Base-by-base conservation (phyloP, 2,888 invertebrate species). In the Saturnia japonica region DNA sequence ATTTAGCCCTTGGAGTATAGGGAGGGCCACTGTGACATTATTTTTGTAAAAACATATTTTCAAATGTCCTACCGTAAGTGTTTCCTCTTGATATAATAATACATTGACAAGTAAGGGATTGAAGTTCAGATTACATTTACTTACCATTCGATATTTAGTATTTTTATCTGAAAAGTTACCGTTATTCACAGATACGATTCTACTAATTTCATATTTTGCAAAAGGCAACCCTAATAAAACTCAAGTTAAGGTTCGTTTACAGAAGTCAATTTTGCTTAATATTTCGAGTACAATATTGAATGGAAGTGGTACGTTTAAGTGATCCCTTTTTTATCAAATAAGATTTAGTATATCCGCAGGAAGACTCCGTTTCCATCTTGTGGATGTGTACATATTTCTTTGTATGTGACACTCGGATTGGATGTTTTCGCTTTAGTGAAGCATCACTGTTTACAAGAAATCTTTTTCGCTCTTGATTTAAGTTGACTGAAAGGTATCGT, bases 241-340 rank as follows among this genome's bases (percentile, higher is more conserved):
- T 47, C 57, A 28, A 62, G 43, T 42, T 43, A 51, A 34, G 42
- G 62, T 74, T 70, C 70, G 73, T 74, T 66, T 66, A 64, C 47
- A 70, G 62, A 69, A 67, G 67, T 72, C 72, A 75, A 78, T 76
- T 78, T 77, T 71, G 74, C 60, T 72, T 78, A 80, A 79, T 76
- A 74, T 74, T 74, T 45, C 71, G 66, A 22, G 60, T 71, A 71
- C 71, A 66, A 68, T 51, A 54, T 73, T 74, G 76, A 77, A 74
- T 72, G 75, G 72, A 73, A 42, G 68, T 54, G 67, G 73, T 72
- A 72, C 75, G 72, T 69, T 68, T 73, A 57, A 72, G 64, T 72
- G 73, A 74, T 74, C 75, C 68, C 71, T 74, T 75, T 68, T 71
- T 71, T 70, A 66, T 62, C 71, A 71, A 68, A 71, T 40, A 68